Conservation (phyloP, 2,113 vertebrate genomes). For the Cyprinodon variegatus region DNA sequence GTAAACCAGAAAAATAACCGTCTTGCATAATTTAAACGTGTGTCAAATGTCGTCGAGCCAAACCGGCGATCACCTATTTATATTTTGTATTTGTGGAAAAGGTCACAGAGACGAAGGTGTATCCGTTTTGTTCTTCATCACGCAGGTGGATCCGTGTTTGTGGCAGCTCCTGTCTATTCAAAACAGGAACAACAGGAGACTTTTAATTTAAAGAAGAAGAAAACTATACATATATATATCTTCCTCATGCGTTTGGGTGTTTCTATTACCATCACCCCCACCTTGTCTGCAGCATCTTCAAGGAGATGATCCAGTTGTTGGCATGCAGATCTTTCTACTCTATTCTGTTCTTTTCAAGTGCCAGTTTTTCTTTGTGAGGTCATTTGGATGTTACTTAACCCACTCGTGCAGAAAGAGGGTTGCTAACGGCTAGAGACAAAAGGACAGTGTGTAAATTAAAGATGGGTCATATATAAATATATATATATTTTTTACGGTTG, state of each 20-base stretch:
- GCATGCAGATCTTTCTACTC: conserved; percentile 80
- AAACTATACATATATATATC: conserved; percentile 24
- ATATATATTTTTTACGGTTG: conserved; percentile 76
- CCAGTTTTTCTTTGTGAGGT: conserved; percentile 74
- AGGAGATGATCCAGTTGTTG: conserved; percentile 65
- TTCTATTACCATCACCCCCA: conserved; percentile 24
- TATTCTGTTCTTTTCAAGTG: conserved; percentile 77
- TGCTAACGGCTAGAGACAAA: conserved; percentile 32
- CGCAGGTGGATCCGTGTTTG: conserved; percentile 12
- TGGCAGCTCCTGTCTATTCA: conserved; percentile 23
- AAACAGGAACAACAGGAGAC: background rate
- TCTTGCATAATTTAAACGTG: conserved; percentile 68
- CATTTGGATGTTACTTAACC: conserved; percentile 71
- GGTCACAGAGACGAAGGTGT: conserved; percentile 44
- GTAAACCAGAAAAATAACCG: conserved; percentile 72
- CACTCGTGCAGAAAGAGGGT: conserved; percentile 45
- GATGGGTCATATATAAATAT: conserved; percentile 59
- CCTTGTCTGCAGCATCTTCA: conserved; percentile 65
- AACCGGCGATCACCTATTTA: conserved; percentile 73
- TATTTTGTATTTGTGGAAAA: conserved; percentile 73
- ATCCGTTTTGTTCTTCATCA: conserved; percentile 63
- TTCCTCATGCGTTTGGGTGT: conserved; percentile 42
- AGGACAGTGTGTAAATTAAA: conserved; percentile 57
- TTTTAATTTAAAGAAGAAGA: conserved; percentile 11
- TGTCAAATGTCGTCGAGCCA: conserved; percentile 64